These are phyloP conservation scores for Auanema freiburgensis DNA, from an alignment of 2,888 invertebrate species.

Conservation along the genomic window DNA sequence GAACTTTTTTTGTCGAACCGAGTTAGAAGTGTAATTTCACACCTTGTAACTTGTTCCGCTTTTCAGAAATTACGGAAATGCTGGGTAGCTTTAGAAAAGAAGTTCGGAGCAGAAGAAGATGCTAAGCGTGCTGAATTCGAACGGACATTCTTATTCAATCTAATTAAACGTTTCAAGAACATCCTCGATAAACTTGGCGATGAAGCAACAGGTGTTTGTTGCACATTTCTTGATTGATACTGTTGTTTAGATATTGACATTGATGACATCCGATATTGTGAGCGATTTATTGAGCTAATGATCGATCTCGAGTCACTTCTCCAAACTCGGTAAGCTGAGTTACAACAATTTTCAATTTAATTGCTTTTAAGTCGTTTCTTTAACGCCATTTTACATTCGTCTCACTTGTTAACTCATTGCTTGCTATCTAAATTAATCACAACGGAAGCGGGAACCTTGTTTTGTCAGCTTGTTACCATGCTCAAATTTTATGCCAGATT, in stretches of 20 bases:
- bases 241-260: conserved; percentile 64
- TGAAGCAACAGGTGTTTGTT: conserved; percentile 43
- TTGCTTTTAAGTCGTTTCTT: conserved; percentile 76
- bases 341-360: not conserved
- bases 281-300: conserved; percentile 90
- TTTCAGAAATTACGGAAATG: conserved; percentile 30
- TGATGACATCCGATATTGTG: conserved; percentile 77
- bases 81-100: conserved; percentile 29
- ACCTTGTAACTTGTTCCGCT: not conserved
- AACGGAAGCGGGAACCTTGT: conserved; percentile 55
- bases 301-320: conserved; percentile 92
- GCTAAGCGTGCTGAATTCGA: conserved; percentile 38
- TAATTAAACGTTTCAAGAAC: conserved; percentile 85
- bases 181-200: conserved; percentile 74
- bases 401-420: conserved; percentile 87
- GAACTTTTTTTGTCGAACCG: conserved; percentile 73
- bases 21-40: not conserved
- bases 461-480: conserved; percentile 82
- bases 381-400: conserved; percentile 91
- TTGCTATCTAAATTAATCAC: conserved; percentile 76
- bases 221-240: no score
- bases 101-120: conserved; percentile 22
- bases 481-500: conserved; percentile 93
- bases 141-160: conserved; percentile 78
- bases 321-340: conserved; percentile 75